Base-by-base conservation (phyloP, 2,888 invertebrate species). In the Rhyacophila evoluta region DNA sequence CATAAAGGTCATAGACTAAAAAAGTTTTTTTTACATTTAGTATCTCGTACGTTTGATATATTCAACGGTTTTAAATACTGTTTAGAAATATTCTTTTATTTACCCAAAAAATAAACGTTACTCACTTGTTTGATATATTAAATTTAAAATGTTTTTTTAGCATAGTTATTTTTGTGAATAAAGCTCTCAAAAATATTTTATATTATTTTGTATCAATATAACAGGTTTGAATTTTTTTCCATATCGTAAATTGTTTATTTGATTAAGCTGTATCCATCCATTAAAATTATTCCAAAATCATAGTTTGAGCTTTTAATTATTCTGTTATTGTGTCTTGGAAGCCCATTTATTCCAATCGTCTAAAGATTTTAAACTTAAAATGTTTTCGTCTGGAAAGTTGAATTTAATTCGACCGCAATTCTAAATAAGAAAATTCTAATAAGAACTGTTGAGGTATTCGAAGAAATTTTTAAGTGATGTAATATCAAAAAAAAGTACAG, bases 371-470 rank as follows among this genome's bases (percentile, higher is more conserved):
- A 1, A 19, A 19, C 8, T 25, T 19, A 55, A 55, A 55, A 55
- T 19, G 55, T 55, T 55, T 55, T 55, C 55, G 55, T 55, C 55
- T 55, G 55, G 55, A 55, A 55, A 55, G 55, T 55, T 55, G 25
- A 55, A 55, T 55, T 55, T 55, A 55, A 55, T 55, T 55, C 10
- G 10, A 55, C 25, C 55, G 55, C 55, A 55, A 55, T 55, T 6
- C 55, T 19, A 25, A 55, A 55, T 55, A 55, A 25, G 15, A 55
- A 6, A 55, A 19, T 25, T n/a, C n/a, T n/a, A n/a, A 8, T 19
- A 19, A 55, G 19, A 1, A 55, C 15, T 55, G 10, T 19, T 19
- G 10, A 55, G 19, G 19, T 19, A 25, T 19, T 25, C 10, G 25
- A 55, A 55, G 8, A 25, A 1, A 25, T 55, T 19, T 25, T 25